phyloP scores from a whole-genome alignment of 2,113 vertebrate genomes.

The Muscicapa adusta region DNA sequence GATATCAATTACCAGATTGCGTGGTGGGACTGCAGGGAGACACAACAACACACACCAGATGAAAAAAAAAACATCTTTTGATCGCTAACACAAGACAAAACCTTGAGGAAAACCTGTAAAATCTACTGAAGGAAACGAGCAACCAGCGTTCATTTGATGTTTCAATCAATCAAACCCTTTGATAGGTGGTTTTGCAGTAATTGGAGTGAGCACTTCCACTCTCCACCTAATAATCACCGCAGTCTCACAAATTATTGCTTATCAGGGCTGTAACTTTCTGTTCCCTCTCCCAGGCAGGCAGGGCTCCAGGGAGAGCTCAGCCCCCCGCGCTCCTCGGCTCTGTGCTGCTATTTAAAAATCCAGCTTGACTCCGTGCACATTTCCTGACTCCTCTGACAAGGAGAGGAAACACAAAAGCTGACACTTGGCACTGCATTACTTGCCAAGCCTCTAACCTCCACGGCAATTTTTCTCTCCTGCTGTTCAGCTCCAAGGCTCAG shows the following conservation, averaged over 20 bases:
- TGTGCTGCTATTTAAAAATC: background rate
- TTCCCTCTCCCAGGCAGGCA: background rate
- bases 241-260: background rate
- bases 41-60: background rate
- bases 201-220: background rate
- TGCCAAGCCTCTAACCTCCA: background rate
- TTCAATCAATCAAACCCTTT: background rate
- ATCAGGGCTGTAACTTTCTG: background rate
- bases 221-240: background rate
- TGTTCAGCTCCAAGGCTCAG: slow-evolving; percentile 20
- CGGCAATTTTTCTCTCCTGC: background rate
- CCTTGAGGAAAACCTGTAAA: background rate
- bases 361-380: background rate
- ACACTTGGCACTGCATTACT: slow-evolving; percentile 15
- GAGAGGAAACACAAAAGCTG: slow-evolving; percentile 13
- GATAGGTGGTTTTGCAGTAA: background rate
- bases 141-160: background rate
- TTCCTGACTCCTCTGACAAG: slow-evolving; percentile 5
- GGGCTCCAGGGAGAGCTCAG: background rate
- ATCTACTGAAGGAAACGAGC: background rate
- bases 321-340: accelerated
- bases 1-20: slow-evolving; percentile 90
- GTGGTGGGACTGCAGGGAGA: slow-evolving; percentile 84
- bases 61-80: slow-evolving; percentile 5
- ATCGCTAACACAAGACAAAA: background rate